Conservation (phyloP, 2,113 vertebrate species). For the Chiloscyllium plagiosum region DNA sequence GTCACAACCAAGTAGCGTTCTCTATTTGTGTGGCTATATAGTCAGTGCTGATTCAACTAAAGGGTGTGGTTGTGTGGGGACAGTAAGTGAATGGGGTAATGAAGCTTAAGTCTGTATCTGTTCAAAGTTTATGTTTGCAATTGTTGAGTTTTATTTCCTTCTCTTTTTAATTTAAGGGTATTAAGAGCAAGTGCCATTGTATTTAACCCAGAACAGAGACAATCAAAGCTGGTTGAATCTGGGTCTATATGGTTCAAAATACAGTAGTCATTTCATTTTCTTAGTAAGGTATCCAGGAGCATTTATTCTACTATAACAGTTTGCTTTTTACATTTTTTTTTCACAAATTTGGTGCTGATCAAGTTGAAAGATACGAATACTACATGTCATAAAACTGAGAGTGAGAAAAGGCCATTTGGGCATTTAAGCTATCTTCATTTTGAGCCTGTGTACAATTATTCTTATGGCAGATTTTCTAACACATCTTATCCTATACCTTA, state of each 20-base stretch:
- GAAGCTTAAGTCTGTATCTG: not conserved
- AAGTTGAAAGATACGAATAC: not conserved
- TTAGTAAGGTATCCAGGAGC: not conserved
- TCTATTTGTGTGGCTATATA: not conserved
- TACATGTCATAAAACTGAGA: not conserved
- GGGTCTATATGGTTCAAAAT: not conserved
- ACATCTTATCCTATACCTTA: not conserved
- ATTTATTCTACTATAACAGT: not conserved
- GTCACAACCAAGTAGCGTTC: not conserved
- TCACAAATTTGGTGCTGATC: not conserved
- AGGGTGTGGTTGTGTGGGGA: not conserved
- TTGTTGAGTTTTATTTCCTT: not conserved
- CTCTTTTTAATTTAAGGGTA: not conserved
- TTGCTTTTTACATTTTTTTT: not conserved
- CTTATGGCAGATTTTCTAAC: not conserved
- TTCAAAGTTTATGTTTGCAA: not conserved
- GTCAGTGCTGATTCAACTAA: not conserved
- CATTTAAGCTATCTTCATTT: not conserved
- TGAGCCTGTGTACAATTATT: not conserved
- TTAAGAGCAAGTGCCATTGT: not conserved
- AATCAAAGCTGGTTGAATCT: not conserved
- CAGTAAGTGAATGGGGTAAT: not conserved
- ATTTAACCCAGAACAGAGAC: not conserved
- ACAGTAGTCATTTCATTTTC: not conserved
- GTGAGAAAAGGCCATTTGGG: not conserved